Percentiles rank a stretch among this genome's conserved stretches.
Conservation (phyloP, 2,113 vertebrate species). For the Rhegmatorhina hoffmannsi region DNA sequence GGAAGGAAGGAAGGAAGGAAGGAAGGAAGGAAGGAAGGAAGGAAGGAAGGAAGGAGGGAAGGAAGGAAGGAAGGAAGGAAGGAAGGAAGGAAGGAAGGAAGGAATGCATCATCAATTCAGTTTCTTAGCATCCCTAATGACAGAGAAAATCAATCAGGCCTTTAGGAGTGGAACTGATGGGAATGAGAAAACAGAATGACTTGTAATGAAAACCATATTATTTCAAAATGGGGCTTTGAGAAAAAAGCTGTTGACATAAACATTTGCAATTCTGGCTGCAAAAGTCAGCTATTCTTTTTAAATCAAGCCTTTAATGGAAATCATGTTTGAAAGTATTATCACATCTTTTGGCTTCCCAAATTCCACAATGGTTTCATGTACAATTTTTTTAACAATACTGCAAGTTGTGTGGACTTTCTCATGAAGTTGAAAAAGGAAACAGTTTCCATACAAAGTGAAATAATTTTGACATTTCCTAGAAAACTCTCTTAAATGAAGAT, state of each 20-base stretch:
- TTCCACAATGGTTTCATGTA: neutral
- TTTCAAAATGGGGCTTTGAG: neutral
- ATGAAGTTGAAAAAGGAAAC: neutral
- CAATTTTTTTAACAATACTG: neutral
- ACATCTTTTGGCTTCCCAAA: neutral
- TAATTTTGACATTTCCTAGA: neutral
- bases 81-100: neutral
- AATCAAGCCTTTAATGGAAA: constrained; percentile 6
- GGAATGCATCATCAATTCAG: neutral
- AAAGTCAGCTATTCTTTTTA: neutral
- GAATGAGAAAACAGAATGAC: neutral
- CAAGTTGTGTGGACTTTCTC: neutral
- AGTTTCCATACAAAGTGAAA: neutral
- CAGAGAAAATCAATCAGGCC: neutral
- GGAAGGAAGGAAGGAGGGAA: too few species aligned
- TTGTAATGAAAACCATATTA: neutral
- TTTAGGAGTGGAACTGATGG: neutral
- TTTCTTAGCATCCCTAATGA: neutral
- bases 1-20: neutral
- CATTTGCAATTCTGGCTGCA: neutral
- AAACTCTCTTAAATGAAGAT: neutral
- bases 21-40: too few species aligned
- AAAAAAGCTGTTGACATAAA: constrained; percentile 29
- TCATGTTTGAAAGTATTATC: neutral
- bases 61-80: too few species aligned